Evolutionary conservation across 1,140 invertebrate species (phyloP).

Genomic region (Lordiphosa clarofinis): DNA sequence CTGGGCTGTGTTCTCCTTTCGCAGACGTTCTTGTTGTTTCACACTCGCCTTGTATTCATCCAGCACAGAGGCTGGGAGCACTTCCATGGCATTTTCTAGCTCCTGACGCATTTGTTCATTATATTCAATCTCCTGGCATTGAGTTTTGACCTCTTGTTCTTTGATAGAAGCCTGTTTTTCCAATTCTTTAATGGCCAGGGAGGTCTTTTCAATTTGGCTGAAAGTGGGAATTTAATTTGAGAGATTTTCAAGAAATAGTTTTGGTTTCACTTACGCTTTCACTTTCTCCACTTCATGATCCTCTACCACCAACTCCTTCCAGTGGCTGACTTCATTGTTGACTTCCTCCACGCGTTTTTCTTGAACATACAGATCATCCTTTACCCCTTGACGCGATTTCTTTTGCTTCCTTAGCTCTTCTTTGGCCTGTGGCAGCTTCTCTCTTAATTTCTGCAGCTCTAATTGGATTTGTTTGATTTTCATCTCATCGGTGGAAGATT

Average conservation of each 20-base stretch:
- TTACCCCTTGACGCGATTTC: slow-evolving; percentile 12
- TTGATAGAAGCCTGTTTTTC: slow-evolving; percentile 30
- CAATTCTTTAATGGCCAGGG: slow-evolving; percentile 20
- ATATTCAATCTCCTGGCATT: slow-evolving; percentile 29
- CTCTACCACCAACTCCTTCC: slow-evolving; percentile 41
- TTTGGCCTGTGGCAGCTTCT: slow-evolving; percentile 21
- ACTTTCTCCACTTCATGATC: slow-evolving; percentile 40
- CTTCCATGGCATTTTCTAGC: slow-evolving; percentile 34
- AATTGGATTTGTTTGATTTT: slow-evolving; percentile 19
- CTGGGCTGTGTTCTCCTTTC: slow-evolving; percentile 13
- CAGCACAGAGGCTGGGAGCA: slow-evolving; percentile 22
- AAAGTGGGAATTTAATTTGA: not conserved
- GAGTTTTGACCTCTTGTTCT: slow-evolving; percentile 28
- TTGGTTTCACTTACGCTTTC: slow-evolving; percentile 23
- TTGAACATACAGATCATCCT: not conserved
- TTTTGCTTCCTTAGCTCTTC: slow-evolving; percentile 21
- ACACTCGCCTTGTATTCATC: slow-evolving; percentile 30
- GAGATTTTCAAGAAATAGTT: not conserved
- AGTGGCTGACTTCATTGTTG: slow-evolving; percentile 19
- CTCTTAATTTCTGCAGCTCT: slow-evolving; percentile 18
- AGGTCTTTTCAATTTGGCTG: slow-evolving; percentile 32
- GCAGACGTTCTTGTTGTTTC: slow-evolving; percentile 27
- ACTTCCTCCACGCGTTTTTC: slow-evolving; percentile 29
- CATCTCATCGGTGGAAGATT: slow-evolving; percentile 7
- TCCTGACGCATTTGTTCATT: slow-evolving; percentile 26